Evolutionary conservation across 2,113 vertebrate species (phyloP).

Genomic region (Hirundichthys speculiger): DNA sequence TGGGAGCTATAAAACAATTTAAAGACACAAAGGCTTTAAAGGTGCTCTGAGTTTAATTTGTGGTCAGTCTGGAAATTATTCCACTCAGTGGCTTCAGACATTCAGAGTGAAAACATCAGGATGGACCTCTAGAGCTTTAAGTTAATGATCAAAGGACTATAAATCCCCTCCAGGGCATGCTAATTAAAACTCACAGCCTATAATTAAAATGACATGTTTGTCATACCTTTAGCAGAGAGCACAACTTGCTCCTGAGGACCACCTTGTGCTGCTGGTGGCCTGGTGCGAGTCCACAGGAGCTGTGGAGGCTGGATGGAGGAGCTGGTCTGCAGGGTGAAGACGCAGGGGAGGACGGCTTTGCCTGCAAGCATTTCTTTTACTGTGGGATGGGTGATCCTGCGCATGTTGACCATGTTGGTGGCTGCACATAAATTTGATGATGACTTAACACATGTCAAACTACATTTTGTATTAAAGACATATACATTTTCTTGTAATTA

Average conservation of each 20-base stretch:
- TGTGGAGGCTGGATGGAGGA: constrained; percentile 67
- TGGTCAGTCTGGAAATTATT: too few relatives aligned
- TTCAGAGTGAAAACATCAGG: too few relatives aligned
- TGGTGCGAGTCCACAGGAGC: constrained; percentile 90
- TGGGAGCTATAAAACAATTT: too few relatives aligned
- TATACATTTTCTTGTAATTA: neutral
- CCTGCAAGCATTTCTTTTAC: constrained; percentile 83
- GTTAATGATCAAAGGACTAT: too few relatives aligned
- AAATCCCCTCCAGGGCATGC: too few relatives aligned
- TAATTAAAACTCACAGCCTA: too few relatives aligned
- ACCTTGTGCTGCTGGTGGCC: constrained; percentile 57
- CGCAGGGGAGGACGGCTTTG: constrained; percentile 87
- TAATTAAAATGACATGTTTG: too few relatives aligned
- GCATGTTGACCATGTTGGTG: constrained; percentile 85
- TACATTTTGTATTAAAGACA: neutral
- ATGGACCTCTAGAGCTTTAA: too few relatives aligned
- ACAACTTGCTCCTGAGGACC: constrained; percentile 81
- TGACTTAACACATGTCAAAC: neutral
- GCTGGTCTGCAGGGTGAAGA: constrained; percentile 80
- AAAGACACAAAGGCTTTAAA: too few relatives aligned
- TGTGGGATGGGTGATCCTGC: constrained; percentile 77
- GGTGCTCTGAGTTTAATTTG: too few relatives aligned
- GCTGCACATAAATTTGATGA: constrained; percentile 56
- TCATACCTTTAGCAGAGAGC: constrained; percentile 86
- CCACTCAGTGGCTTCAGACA: too few relatives aligned